Base-by-base conservation (phyloP, 2,113 vertebrate genomes). In the Stictonetta naevosa region DNA sequence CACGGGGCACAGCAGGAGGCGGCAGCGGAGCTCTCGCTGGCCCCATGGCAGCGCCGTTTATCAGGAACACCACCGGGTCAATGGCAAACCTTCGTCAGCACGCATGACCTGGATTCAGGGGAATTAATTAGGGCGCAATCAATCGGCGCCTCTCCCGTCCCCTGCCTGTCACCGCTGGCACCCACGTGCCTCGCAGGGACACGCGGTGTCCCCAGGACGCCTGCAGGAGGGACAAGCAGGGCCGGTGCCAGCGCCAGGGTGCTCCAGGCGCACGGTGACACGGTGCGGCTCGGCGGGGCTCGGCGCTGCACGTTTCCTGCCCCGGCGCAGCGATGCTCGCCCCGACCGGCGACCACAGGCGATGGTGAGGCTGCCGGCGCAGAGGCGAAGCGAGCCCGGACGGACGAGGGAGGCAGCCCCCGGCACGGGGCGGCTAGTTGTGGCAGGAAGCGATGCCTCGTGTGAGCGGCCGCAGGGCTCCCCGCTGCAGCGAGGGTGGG, bases 41-140 rank as follows among this genome's bases (percentile, higher is more conserved):
- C 62, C 62, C 26, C 11, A 19, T 13, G 38, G 62, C 12, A 17
- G 26, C 6, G 8, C 26, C 26, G 18, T 20, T 40, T 17, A 13
- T 6, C 62, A 38, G 42, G 36, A 85, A 10, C 2, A 3, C 15
- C 38, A 3, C 0, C 0, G 7, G 55, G 60, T 36, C 55, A 18
- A 42, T 87, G 92, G 87, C 64, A 74, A 94, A 34, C 69, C 75
- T 59, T 63, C 74, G 4, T 96, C 94, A 94, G 34, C 87, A 87
- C 19, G 89, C 93, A 36, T 94, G 95, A 96, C 85, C 95, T 93
- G 90, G 93, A 95, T 94, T 90, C 2, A 38, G 53, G 81, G 58
- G 28, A 22, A 48, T 76, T 93, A 85, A 96, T 96, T 95, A 95
- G 88, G 71, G n/a, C 40, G 4, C 22, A 33, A 95, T 91, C 90